Conservation (phyloP, 2,888 invertebrate genomes). For the Melinaea marsaeus region DNA sequence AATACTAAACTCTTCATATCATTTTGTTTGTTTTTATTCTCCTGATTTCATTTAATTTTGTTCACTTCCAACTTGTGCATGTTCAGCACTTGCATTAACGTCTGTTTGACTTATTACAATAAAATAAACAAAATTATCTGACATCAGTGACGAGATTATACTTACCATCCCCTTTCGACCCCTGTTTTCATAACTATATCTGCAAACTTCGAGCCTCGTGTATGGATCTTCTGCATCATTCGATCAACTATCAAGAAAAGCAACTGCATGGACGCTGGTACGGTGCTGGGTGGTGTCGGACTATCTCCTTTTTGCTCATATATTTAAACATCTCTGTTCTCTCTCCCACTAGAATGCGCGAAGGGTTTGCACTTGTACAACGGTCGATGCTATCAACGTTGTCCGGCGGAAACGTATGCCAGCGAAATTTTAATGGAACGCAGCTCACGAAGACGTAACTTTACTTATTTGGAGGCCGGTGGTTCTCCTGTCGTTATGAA, state of each 20-base stretch:
- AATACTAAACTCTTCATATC: conserved; percentile 35
- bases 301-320: conserved; percentile 46
- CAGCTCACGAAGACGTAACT: conserved; percentile 64
- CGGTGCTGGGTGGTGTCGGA: conserved; percentile 71
- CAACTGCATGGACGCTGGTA: conserved; percentile 70
- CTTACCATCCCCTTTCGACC: conserved; percentile 38
- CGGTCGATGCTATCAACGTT: conserved; percentile 78
- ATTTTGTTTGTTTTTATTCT: conserved; percentile 57
- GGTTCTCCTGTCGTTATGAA: conserved; percentile 44
- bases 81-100: conserved; percentile 42
- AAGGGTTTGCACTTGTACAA: conserved; percentile 79
- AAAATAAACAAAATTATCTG: conserved; percentile 64
- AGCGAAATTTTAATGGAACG: conserved; percentile 60
- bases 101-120: conserved; percentile 45
- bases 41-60: conserved; percentile 75
- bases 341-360: conserved; percentile 81
- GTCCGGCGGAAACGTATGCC: conserved; percentile 75
- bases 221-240: conserved; percentile 58
- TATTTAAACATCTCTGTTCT: conserved; percentile 64
- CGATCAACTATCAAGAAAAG: conserved; percentile 54
- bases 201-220: conserved; percentile 51
- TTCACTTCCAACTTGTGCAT: conserved; percentile 57
- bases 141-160: conserved; percentile 77
- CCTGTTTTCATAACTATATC: conserved; percentile 41
- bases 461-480: conserved; percentile 53